Percentiles rank a stretch among this genome's conserved stretches.
These are phyloP conservation scores for Melanotaenia duboulayi DNA, from an alignment of 2,113 vertebrate species.

Conservation along the genomic window DNA sequence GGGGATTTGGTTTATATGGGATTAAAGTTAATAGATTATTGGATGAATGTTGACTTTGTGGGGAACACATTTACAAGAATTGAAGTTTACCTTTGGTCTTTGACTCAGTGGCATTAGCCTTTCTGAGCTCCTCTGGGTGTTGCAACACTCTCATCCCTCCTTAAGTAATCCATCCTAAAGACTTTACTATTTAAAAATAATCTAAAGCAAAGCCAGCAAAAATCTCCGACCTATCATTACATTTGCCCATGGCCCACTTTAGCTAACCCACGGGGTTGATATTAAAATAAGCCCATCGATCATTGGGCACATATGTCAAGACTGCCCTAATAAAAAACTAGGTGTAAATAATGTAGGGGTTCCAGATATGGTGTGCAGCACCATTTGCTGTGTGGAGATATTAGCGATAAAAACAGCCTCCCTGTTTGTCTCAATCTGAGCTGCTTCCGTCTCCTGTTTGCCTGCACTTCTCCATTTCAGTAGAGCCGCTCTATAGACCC, in stretches of 20 bases:
- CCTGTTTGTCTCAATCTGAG: constrained; percentile 73
- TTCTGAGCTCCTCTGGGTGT: constrained; percentile 11
- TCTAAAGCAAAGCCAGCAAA: constrained; percentile 49
- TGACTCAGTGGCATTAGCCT: constrained; percentile 40
- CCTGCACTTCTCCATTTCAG: constrained; percentile 12
- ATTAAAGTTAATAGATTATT: constrained; percentile 67
- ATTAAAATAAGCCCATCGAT: constrained; percentile 69
- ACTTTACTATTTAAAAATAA: constrained; percentile 18
- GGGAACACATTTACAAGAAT: constrained; percentile 57
- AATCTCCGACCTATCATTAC: constrained; percentile 38
- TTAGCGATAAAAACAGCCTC: constrained; percentile 71
- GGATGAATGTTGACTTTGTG: constrained; percentile 53
- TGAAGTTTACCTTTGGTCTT: constrained; percentile 50
- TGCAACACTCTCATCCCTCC: not conserved
- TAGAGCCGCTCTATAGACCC: not conserved
- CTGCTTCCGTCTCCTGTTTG: constrained; percentile 41
- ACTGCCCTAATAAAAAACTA: constrained; percentile 75
- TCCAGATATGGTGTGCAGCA: constrained; percentile 54
- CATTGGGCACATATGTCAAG: constrained; percentile 71
- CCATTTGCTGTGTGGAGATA: constrained; percentile 71
- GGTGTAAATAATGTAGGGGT: constrained; percentile 76
- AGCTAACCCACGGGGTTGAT: constrained; percentile 41
- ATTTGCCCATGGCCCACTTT: constrained; percentile 66
- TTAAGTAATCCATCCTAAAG: constrained; percentile 28
- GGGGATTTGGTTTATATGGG: constrained; percentile 50